Evolutionary conservation across 1,140 invertebrate species (phyloP), one percentile per base, ranked within the genome.

Genomic region (Lepidurus apus): DNA sequence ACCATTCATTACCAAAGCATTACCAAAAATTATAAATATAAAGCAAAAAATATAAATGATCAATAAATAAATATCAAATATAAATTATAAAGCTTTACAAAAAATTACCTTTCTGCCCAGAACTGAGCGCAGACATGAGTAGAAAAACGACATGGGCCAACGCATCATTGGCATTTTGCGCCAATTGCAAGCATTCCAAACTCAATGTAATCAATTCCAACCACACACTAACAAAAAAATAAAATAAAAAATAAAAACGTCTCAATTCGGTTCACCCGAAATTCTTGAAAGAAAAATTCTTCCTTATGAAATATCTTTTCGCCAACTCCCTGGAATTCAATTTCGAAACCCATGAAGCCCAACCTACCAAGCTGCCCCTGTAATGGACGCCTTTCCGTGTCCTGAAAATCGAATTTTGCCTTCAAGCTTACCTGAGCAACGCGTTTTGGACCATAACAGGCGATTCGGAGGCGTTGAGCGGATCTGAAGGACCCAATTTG

Each of bases 391-490:
- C 34, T 34, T 34, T 34, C 34, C 34, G 34, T 34, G 34, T 3
- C 34, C 45, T 47, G 2, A 47, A 17, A 17, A 47, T 11, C 7
- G 10, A 47, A 47, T 17, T 47, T 11, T 47, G 17, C 3, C 45
- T 17, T 47, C 17, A 47, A 47, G 45, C 45, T 65, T 65, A 65
- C 53, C 53, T 65, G 21, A 65, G 53, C 53, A 65, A 65, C 13
- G 53, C 53, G 53, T 65, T 65, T 65, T 65, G 53, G 17, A 65
- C 53, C 53, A 65, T 65, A 65, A 65, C 53, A 65, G 53, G 53
- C 8, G 53, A 65, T 65, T 65, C 53, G 7, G 8, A 65, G 0
- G 53, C 53, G 13, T 65, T 65, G 53, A 65, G 53, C 53, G 53
- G 53, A 65, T 65, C 53, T 4, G 53, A 65, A 11, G 53, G 9